phyloP scores from a whole-genome alignment of 2,888 invertebrate species.

The Euplagia quadripunctaria region DNA sequence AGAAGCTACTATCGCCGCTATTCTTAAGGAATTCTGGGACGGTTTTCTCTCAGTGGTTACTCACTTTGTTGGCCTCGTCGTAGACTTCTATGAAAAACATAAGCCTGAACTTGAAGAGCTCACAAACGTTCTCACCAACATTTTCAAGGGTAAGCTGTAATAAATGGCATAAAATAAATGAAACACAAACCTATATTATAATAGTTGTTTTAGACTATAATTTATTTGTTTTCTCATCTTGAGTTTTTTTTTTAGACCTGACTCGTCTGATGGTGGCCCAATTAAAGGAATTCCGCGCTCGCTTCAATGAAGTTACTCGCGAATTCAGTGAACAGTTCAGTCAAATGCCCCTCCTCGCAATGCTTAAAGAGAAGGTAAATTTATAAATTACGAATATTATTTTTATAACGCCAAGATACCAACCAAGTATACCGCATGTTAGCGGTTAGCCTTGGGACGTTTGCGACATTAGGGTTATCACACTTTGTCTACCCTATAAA shows the following conservation, averaged over 20 bases:
- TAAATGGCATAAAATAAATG: neutral
- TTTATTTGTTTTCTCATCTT: neutral
- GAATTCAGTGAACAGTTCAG: constrained; percentile 76
- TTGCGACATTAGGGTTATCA: no score
- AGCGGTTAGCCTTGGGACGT: no score
- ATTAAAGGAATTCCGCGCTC: constrained; percentile 77
- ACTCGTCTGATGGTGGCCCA: constrained; percentile 76
- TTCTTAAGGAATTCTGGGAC: constrained; percentile 75
- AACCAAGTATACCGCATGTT: no score
- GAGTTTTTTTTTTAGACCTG: constrained; percentile 64
- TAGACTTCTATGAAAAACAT: constrained; percentile 88
- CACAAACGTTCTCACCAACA: constrained; percentile 81
- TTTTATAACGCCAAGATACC: no score
- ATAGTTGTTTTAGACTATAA: neutral
- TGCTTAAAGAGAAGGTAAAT: constrained; percentile 76
- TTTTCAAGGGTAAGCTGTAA: constrained; percentile 79
- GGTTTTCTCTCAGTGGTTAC: constrained; percentile 81
- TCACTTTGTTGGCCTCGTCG: constrained; percentile 82
- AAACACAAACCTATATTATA: neutral
- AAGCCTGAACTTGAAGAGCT: constrained; percentile 90
- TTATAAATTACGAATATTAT: neutral
- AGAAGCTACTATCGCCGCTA: constrained; percentile 68
- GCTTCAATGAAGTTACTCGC: constrained; percentile 63
- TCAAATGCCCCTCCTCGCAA: constrained; percentile 72
- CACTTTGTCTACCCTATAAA: no score